Evolutionary conservation across 2,888 invertebrate species (phyloP), one percentile per base, ranked within the genome.

Genomic region (Aphodius sticticus): DNA sequence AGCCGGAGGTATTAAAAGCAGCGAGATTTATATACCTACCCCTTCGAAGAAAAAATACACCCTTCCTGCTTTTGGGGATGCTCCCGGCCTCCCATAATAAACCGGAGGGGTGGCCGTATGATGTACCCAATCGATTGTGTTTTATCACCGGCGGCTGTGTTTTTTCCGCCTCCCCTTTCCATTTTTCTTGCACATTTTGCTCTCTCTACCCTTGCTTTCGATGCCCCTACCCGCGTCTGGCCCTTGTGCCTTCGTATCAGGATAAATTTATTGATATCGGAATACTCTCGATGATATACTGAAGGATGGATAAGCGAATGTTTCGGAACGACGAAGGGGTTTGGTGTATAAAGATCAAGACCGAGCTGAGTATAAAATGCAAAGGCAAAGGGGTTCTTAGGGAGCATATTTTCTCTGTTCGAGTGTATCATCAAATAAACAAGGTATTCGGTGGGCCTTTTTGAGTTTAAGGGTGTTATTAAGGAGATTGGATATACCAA

Each of bases 191-290:
- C 26, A n/a, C 36, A 26, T 71, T 74, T 74, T 35, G 12, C 16
- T 35, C 71, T 71, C 35, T 35, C 26, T 5, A 16, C 71, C 71
- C 16, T 71, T 71, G 16, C 12, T 71, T 71, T 71, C 71, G 15
- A 71, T 26, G 71, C 71, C 16, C 71, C 16, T 16, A 70, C 12
- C 16, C 26, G 12, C 7, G 26, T 35, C n/a, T n/a, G 74, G 35
- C 36, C 74, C 74, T 74, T 74, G 35, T 74, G 35, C 37, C 74
- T 74, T 53, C 53, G 9, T 5, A 53, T 53, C 53, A 53, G 53
- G 74, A 74, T 35, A 74, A 74, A 74, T 74, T 74, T 74, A 74
- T 74, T 74, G 74, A 74, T 74, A 74, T 74, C 36, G 74, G 74
- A 74, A 74, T 37, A 26, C 74, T 74, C 36, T 37, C 26, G 74